Evolutionary conservation across 2,888 invertebrate genomes (phyloP), one percentile per base, ranked within the genome.

Genomic region (Uloborus plumipes): DNA sequence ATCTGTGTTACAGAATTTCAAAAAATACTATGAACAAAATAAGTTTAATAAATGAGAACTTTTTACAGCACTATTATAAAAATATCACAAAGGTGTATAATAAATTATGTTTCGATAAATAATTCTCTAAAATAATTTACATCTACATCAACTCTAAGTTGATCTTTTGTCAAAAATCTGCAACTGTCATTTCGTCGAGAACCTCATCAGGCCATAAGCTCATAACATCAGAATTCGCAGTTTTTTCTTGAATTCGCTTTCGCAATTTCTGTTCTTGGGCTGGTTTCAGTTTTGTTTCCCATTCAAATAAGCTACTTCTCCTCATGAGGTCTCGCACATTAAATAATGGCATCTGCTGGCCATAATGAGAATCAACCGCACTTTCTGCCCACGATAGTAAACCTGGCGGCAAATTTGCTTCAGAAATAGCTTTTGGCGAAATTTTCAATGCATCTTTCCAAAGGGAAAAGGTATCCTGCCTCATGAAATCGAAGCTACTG

Each of bases 401-500:
- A 14, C 82, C 82, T 14, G 72, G 49, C 14, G 82, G 82, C 2
- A 83, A 51, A 14, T 75, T 71, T 20, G 75, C 49, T 18, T 72
- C 82, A 15, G 50, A 55, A 20, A 75, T n/a, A 11, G 70, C 72
- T 13, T 77, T 65, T 0, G 82, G 82, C 7, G 72, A 59, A 20
- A 72, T 77, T 50, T 77, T 66, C 1, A 77, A 20, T 0, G 74
- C 72, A 49, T 84, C 84, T 50, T 74, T 84, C 77, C 77, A 74
- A 2, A 58, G 18, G 1, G 71, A 64, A 55, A 80, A 70, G 14
- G 84, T 80, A 55, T 84, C 76, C 26, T 73, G 59, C 20, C 59
- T 76, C 84, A 84, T 84, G 39, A 66, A 80, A 64, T 84, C 80
- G 31, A 76, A 80, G 47, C 76, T 84, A 22, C 80, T 84, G 65